These are phyloP conservation scores for Agrochola circellaris DNA, from an alignment of 2,888 invertebrate species.

Conservation along the genomic window DNA sequence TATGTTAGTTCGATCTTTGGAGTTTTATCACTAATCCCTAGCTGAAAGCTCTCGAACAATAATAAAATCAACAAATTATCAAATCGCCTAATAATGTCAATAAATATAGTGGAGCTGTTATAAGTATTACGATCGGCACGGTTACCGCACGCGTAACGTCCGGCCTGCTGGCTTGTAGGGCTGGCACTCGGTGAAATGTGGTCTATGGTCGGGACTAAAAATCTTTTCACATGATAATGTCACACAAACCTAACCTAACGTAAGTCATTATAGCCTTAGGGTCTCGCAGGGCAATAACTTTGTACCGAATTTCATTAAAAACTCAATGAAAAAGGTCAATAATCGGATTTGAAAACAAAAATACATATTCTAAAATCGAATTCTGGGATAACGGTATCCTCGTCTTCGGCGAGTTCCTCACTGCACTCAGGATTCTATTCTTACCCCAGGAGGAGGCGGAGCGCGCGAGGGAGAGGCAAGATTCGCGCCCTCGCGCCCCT, in stretches of 20 bases:
- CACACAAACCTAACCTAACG: not conserved
- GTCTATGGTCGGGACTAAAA: not conserved
- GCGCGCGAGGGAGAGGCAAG: no score
- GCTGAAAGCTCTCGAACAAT: not conserved
- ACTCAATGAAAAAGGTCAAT: not conserved
- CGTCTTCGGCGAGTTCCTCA: not conserved
- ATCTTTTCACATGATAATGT: not conserved
- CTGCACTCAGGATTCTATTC: not conserved
- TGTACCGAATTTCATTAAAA: not conserved
- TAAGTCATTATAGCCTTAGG: not conserved
- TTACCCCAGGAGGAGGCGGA: no score
- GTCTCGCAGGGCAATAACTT: not conserved
- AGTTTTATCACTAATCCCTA: no score
- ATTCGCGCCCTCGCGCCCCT: no score
- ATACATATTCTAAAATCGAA: not conserved
- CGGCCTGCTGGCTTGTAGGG: slow-evolving; percentile 75
- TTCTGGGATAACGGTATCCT: not conserved
- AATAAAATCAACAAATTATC: not conserved
- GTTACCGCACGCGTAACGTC: slow-evolving; percentile 77
- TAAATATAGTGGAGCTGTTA: slow-evolving; percentile 72
- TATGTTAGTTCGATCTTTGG: not conserved
- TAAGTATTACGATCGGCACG: slow-evolving; percentile 74
- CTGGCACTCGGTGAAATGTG: slow-evolving; percentile 74
- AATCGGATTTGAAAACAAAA: not conserved
- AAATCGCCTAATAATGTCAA: slow-evolving; percentile 61